These are phyloP conservation scores for Caradrina clavipalpis DNA, from an alignment of 2,888 invertebrate species.

Conservation along the genomic window DNA sequence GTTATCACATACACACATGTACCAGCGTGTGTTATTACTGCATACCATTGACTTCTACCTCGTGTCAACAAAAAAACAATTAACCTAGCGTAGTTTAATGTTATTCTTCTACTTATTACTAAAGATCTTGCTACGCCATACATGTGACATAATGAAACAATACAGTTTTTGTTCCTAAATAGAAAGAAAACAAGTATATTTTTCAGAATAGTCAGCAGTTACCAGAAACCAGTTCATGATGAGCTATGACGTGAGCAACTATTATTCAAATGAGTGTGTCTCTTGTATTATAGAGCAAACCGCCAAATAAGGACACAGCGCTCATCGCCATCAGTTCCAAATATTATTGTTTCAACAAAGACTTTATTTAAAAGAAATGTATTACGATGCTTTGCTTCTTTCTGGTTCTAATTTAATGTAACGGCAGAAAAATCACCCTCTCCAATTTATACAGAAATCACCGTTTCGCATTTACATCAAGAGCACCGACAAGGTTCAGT, in stretches of 20 bases:
- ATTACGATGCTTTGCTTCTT: not conserved
- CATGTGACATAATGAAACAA: conserved; percentile 17
- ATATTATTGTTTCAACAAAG: conserved; percentile 12
- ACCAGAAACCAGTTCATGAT: conserved; percentile 12
- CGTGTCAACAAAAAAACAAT: conserved; percentile 29
- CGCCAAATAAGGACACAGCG: conserved; percentile 40
- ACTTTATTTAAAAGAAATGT: conserved; percentile 1
- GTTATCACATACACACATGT: conserved; percentile 38
- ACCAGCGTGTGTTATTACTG: conserved; percentile 26
- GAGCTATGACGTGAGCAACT: conserved; percentile 53
- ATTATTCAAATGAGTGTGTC: conserved; percentile 66
- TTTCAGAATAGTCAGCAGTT: conserved; percentile 12
- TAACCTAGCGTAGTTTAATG: conserved; percentile 10
- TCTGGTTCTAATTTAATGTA: not conserved
- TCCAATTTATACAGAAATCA: conserved; percentile 5
- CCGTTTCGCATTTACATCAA: conserved; percentile 23
- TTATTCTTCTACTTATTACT: conserved; percentile 6
- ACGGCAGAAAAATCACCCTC: not conserved
- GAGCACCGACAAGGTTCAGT: not conserved
- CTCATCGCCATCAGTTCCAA: conserved; percentile 12
- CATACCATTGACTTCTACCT: conserved; percentile 46
- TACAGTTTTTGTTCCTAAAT: conserved; percentile 22
- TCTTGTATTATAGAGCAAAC: conserved; percentile 44
- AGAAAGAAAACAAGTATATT: conserved; percentile 21
- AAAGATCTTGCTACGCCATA: conserved; percentile 13